Evolutionary conservation across 1,140 invertebrate genomes (phyloP), one percentile per base, ranked within the genome.

Genomic region (Cotesia vestalis): DNA sequence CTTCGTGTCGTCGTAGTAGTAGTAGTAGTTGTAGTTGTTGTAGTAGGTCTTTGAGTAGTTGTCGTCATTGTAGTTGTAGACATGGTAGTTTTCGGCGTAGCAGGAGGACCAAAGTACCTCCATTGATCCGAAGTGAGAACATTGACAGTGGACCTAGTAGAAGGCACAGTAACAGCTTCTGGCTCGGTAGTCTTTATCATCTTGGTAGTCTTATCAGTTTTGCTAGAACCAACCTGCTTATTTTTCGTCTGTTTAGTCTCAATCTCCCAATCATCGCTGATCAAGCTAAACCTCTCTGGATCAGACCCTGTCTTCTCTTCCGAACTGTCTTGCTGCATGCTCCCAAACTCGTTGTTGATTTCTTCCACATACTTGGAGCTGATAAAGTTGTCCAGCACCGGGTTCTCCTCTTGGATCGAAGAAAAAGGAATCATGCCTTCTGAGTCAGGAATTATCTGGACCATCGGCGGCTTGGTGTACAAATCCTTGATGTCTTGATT

Each of bases 381-480:
- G 1, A 69, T 72, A n/a, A 61, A 38, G 17, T 72, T 69, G 14
- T 69, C 53, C 8, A 27, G 4, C 17, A 14, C 14, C 60, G 11
- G 14, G 57, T 70, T 55, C 71, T 68, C 35, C 59, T 61, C 67
- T 60, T 69, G 73, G 12, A 69, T 70, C 11, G 68, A 64, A 57
- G 69, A 14, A 34, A 71, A 59, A 4, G 67, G 38, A 66, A 67
- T 17, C 64, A 72, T 72, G 14, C 17, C 75, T 14, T 40, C 51
- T 5, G 79, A 68, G 57, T 84, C 81, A 0, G 80, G 66, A 17
- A 90, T 79, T 55, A 90, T 82, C 52, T 86, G 83, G 0, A 88
- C 85, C 17, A 90, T 78, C 0, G 90, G 89, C 3, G 86, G 81
- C 76, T 88, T 90, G 3, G 89, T 89, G 73, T 87, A 89, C 0